Evolutionary conservation across 2,113 vertebrate genomes (phyloP), one percentile per base, ranked within the genome.

Genomic region (Myocastor coypus): DNA sequence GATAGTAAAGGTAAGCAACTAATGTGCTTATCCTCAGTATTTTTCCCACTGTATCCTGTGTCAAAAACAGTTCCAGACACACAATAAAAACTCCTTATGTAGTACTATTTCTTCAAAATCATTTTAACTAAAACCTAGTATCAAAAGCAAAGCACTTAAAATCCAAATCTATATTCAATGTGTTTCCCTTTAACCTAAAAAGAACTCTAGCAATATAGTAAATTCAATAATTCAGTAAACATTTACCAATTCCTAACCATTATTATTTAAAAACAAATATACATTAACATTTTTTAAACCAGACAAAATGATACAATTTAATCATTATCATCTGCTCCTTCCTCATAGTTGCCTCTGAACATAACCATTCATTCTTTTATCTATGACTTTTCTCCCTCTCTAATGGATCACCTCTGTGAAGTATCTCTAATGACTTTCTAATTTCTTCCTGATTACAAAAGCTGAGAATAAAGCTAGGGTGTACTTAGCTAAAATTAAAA

Each of bases 251-350:
- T 3, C 57, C 73, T 30, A 94, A 92, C n/a, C 20, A 93, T 30
- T 92, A 96, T 94, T 94, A 94, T 77, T 88, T 82, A 30, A 87
- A 86, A 92, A 83, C 68, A 92, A 87, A 77, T 64, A 83, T 20
- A 87, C 73, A n/a, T 63, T 87, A 73, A 91, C 22, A 91, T 46
- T 84, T 90, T 94, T 71, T 55, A 75, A 42, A 61, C 12, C 20
- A 75, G 37, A 94, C 12, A 95, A 2, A 85, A 34, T 61, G 11
- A 91, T 32, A 57, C 3, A 64, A 75, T 50, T 73, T 83, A 71
- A 50, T 83, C 32, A 89, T n/a, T 57, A 64, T 50, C 64, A 34
- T 59, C 64, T 89, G 24, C 46, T 92, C 75, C 22, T 88, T 92
- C 52, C 19, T 82, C 90, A 17, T 69, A 75, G 89, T 17, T n/a